Percentiles rank a stretch among this genome's conserved stretches.
Conservation (phyloP, 1,140 invertebrate genomes). For the Radopholus similis region DNA sequence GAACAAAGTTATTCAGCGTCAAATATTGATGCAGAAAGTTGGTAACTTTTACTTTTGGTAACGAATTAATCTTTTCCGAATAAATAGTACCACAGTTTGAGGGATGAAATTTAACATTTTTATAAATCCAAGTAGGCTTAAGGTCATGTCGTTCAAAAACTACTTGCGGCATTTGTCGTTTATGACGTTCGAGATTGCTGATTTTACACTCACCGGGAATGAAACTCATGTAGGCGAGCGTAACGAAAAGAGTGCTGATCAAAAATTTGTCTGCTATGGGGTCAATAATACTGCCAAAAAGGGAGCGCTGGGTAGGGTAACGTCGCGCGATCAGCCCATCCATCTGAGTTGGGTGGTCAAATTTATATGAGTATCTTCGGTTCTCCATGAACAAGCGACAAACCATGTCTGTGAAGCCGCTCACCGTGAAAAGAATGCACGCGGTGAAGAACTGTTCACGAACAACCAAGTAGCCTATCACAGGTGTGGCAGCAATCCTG, state of each 20-base stretch:
- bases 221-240: not conserved
- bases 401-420: constrained; percentile 80
- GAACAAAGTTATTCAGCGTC: no score
- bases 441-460: constrained; percentile 73
- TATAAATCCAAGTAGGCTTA: no score
- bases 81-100: no score
- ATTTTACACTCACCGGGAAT: not conserved
- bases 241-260: constrained; percentile 71
- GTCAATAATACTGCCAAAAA: constrained; percentile 89
- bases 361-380: constrained; percentile 6
- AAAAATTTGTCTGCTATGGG: constrained; percentile 92
- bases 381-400: constrained; percentile 49
- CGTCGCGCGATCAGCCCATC: constrained; percentile 93
- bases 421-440: constrained; percentile 71
- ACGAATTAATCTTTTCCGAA: no score
- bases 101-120: no score
- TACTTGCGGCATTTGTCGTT: no score
- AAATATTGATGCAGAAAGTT: no score
- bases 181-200: not conserved
- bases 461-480: constrained; percentile 78
- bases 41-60: no score
- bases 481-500: constrained; percentile 79
- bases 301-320: constrained; percentile 82
- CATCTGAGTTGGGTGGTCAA: constrained; percentile 56
- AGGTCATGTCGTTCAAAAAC: no score